phyloP scores from a whole-genome alignment of 2,888 invertebrate genomes.

The Lacanobia wlatinum region DNA sequence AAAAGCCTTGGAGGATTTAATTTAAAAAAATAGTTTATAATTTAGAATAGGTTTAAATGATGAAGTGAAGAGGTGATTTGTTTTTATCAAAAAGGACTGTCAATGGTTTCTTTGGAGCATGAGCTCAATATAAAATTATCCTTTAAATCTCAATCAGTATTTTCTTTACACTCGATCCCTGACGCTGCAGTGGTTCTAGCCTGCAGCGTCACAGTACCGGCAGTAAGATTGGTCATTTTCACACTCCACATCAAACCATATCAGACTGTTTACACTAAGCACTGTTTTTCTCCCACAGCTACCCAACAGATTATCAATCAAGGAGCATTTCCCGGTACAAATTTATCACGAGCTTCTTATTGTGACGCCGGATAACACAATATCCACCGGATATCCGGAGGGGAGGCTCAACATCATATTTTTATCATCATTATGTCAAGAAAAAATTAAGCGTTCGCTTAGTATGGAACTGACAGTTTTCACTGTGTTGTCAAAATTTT shows the following conservation, averaged over 20 bases:
- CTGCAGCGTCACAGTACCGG: no score
- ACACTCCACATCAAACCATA: not conserved
- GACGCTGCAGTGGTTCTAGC: no score
- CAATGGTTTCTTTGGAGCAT: no score
- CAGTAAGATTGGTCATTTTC: not conserved
- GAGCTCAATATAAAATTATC: no score
- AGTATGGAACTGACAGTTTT: constrained; percentile 65
- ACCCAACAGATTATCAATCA: constrained; percentile 85
- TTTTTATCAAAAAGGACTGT: no score
- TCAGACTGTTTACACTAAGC: constrained; percentile 30
- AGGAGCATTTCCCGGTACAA: constrained; percentile 86
- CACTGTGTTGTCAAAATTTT: no score
- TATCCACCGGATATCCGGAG: constrained; percentile 90
- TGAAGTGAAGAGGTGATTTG: no score
- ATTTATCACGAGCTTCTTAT: constrained; percentile 88
- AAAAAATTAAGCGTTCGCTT: constrained; percentile 73
- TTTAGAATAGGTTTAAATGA: no score
- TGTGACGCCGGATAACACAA: constrained; percentile 88
- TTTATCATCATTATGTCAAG: constrained; percentile 90
- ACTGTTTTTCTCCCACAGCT: constrained; percentile 48
- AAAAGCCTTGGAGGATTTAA: no score
- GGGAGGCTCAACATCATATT: constrained; percentile 89
- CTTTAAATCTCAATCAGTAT: no score
- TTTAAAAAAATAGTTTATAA: no score
- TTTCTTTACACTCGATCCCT: no score